A percentile compares a stretch with the other conserved stretches of the same genome.
Conservation (phyloP, 2,113 vertebrate species). For the Saccopteryx leptura region DNA sequence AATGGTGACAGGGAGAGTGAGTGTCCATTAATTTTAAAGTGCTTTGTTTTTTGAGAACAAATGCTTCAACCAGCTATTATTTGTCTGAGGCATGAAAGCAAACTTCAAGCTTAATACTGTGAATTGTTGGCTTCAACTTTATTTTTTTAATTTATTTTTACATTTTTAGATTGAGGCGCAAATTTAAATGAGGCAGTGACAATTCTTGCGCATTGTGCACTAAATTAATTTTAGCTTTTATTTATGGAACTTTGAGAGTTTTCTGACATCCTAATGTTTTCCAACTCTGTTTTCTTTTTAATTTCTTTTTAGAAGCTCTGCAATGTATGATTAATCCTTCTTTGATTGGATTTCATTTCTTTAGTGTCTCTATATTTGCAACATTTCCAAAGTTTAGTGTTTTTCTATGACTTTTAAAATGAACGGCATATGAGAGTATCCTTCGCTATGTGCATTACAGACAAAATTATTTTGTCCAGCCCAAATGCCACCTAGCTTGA, state of each 20-base stretch:
- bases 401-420: background rate
- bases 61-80: slow-evolving; percentile 41
- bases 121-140: background rate
- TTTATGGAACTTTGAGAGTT: background rate
- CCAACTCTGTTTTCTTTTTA: background rate
- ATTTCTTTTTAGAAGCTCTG: background rate
- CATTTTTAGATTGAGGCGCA: background rate
- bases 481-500: background rate
- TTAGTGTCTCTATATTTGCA: background rate
- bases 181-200: background rate
- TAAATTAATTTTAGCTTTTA: background rate
- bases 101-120: slow-evolving; percentile 15
- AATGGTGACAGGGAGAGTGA: background rate
- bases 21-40: slow-evolving; percentile 32
- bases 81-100: slow-evolving; percentile 40
- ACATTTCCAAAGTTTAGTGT: background rate
- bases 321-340: background rate
- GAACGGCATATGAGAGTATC: background rate
- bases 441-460: background rate
- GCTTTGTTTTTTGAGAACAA: slow-evolving; percentile 40
- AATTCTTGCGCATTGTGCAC: background rate
- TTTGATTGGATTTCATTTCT: background rate
- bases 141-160: background rate
- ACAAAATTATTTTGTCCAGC: background rate
- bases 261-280: background rate